These are phyloP conservation scores for Bugula neritina DNA, from an alignment of 2,888 invertebrate genomes.

Conservation along the genomic window DNA sequence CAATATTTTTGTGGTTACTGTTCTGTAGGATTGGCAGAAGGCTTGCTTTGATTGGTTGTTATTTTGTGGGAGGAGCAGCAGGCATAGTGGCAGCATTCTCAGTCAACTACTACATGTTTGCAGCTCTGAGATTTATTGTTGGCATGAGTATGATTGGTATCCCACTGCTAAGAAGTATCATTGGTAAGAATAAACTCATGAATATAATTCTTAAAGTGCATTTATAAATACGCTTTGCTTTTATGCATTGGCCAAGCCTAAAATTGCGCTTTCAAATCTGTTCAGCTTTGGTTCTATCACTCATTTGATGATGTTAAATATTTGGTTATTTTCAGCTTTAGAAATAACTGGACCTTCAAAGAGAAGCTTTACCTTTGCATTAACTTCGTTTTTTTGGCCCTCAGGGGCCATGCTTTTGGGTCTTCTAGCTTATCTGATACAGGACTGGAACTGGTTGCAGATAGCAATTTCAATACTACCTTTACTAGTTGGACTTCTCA, in stretches of 20 bases:
- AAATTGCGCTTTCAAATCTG: too few relatives aligned
- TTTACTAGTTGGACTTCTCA: neutral
- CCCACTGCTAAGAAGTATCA: neutral
- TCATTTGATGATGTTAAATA: too few relatives aligned
- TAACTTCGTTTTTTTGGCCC: neutral
- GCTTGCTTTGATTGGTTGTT: neutral
- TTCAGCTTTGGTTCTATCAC: too few relatives aligned
- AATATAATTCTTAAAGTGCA: neutral
- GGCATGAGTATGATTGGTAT: neutral
- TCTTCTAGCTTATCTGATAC: neutral
- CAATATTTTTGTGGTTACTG: neutral
- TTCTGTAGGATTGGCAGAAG: neutral
- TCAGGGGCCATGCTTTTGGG: neutral
- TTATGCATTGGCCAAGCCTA: too few relatives aligned
- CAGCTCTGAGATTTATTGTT: slow-evolving; percentile 9
- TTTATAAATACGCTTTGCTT: neutral
- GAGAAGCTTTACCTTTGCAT: neutral
- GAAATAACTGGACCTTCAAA: neutral
- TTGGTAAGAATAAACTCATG: neutral
- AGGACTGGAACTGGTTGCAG: slow-evolving; percentile 23
- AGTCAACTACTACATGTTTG: slow-evolving; percentile 9
- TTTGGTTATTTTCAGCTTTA: neutral
- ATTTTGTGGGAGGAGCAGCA: neutral
- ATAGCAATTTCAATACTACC: neutral
- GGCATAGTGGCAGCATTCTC: neutral